These are phyloP conservation scores for Metopolophium dirhodum DNA, from an alignment of 1,140 invertebrate species.

Conservation along the genomic window DNA sequence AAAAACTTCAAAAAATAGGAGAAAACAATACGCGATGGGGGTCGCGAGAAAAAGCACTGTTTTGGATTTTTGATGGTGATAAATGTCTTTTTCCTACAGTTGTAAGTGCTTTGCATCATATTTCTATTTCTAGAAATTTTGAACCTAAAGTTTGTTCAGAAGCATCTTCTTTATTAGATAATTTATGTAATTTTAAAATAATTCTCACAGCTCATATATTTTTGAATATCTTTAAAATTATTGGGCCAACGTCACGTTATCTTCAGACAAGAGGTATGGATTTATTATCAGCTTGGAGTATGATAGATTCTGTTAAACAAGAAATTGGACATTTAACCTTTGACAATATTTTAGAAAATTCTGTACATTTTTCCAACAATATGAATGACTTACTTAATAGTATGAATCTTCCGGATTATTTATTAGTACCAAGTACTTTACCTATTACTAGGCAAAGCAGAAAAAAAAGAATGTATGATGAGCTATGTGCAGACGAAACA, in stretches of 20 bases:
- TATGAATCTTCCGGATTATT: no score
- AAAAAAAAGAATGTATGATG: no score
- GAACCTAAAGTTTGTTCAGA: constrained; percentile 24
- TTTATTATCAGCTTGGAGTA: constrained; percentile 20
- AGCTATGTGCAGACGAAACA: no score
- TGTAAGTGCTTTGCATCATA: background rate
- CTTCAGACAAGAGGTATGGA: constrained; percentile 39
- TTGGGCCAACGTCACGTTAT: background rate
- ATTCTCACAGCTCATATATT: constrained; percentile 33
- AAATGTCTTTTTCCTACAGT: background rate
- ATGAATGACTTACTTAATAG: no score
- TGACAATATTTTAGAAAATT: no score
- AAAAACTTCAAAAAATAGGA: constrained; percentile 21
- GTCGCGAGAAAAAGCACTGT: background rate
- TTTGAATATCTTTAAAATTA: constrained; percentile 23
- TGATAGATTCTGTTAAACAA: constrained; percentile 31
- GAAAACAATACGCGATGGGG: background rate
- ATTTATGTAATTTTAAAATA: no score
- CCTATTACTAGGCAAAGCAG: no score
- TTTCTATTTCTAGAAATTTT: background rate
- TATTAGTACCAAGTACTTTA: no score
- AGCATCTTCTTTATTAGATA: constrained; percentile 27
- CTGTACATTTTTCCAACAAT: no score
- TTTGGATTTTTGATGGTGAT: constrained; percentile 23
- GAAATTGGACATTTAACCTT: background rate